These are phyloP conservation scores for Tangara arthus DNA, from an alignment of 2,797 vertebrate species.

Conservation along the genomic window DNA sequence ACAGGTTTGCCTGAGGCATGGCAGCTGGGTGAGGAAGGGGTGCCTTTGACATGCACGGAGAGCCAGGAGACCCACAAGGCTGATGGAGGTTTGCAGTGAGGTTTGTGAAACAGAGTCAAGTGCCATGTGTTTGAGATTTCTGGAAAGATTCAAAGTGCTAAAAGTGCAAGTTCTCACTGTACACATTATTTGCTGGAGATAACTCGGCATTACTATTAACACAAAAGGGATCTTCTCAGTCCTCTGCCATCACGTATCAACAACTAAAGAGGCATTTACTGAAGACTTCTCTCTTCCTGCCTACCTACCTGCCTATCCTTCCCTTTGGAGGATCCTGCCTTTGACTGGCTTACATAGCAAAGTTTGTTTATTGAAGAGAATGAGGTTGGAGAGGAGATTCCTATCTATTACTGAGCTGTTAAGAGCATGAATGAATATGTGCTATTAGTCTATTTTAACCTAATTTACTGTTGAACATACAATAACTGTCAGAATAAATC, in stretches of 20 bases:
- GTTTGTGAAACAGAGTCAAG: neutral
- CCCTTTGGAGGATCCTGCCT: neutral
- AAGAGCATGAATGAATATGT: constrained; percentile 28
- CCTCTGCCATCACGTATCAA: neutral
- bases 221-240: neutral
- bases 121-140: neutral
- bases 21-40: neutral
- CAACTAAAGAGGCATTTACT: neutral
- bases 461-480: constrained; percentile 54
- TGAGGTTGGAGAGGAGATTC: neutral
- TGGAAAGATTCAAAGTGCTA: neutral
- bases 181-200: neutral
- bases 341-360: neutral
- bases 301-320: neutral
- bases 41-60: neutral
- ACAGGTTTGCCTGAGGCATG: neutral
- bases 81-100: rapidly evolving
- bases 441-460: constrained; percentile 55
- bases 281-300: neutral
- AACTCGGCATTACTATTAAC: neutral
- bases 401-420: constrained; percentile 32
- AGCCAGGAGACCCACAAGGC: rapidly evolving
- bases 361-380: neutral
- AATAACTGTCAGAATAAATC: constrained; percentile 42
- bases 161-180: neutral